A percentile compares a stretch with the other conserved stretches of the same genome.
Conservation (phyloP, 2,113 vertebrate genomes). For the Paraplagusia blochii region DNA sequence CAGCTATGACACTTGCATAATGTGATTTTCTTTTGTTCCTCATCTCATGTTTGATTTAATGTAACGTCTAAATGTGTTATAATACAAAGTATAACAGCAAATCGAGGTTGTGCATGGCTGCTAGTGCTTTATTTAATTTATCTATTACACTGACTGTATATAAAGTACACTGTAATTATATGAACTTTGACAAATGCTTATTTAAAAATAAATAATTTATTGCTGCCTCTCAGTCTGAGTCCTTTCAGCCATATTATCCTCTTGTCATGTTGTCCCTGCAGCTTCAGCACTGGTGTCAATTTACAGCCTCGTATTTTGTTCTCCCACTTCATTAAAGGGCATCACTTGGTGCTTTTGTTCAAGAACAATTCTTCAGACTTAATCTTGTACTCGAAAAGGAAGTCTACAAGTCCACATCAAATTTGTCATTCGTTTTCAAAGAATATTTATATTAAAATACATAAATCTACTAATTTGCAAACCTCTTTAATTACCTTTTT, state of each 20-base stretch:
- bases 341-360: neutral
- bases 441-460: too few species aligned
- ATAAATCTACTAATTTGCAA: too few species aligned
- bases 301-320: conserved; percentile 16
- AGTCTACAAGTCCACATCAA: neutral
- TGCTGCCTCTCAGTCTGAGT: conserved; percentile 7
- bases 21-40: neutral
- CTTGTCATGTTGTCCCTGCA: conserved; percentile 2
- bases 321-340: conserved; percentile 10
- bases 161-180: neutral
- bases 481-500: too few species aligned
- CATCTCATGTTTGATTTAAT: conserved; percentile 1
- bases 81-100: neutral
- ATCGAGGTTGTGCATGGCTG: too few species aligned
- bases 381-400: too few species aligned
- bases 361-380: neutral
- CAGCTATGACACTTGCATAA: too few species aligned
- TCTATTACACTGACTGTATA: conserved; percentile 18
- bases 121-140: too few species aligned
- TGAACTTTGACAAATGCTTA: conserved; percentile 45
- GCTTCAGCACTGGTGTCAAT: neutral
- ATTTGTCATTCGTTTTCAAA: too few species aligned
- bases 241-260: neutral
- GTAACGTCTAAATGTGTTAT: neutral
- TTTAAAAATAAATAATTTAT: conserved; percentile 46